Base-by-base conservation (phyloP, 2,797 vertebrate genomes). In the Chaenodraco wilsoni region DNA sequence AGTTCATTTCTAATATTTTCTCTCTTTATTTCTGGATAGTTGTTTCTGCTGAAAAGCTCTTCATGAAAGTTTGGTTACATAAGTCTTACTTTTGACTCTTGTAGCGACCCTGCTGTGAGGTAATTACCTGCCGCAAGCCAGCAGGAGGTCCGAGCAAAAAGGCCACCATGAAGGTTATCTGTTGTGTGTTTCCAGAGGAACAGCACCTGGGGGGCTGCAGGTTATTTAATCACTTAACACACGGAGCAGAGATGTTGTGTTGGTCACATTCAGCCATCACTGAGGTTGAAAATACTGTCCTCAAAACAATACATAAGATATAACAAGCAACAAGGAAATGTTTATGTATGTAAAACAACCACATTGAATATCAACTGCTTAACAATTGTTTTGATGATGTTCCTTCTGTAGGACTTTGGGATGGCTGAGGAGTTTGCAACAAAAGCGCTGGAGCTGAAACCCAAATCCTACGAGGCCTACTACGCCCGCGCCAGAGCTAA, bases 381-480 rank as follows among this genome's bases (percentile, higher is more conserved):
- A 9, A 19, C 16, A 46, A 3, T 48, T 78, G 9, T 15, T 61
- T 65, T 73, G 37, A 69, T 48, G 57, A 3, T 69, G 33, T 48
- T 82, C 27, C 68, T 82, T 68, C 54, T 78, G 52, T 48, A 99
- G 98, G 98, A 99, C 88, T 99, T 99, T 56, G 98, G 98, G 58
- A 95, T 99, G 96, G 98, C 98, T 45, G 98, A 99, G 80, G 98
- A 99, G 87, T 99, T 99, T 92, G 98, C 98, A 77, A 96, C 96
- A 71, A 99, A 99, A 93, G 98, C 98, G 4, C 81, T 99, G 75
- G 98, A 99, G 89, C 91, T 99, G 92, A 99, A 99, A 89, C 96
- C 98, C 56, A 98, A 96, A 87, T 99, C 96, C 65, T 99, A 98
- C 0, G 98, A 99, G 93, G 98, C 98, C 10, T 99, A 96, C 89